Evolutionary conservation across 2,888 invertebrate genomes (phyloP), one percentile per base, ranked within the genome.

Genomic region (Rhamphomyia laevipes): DNA sequence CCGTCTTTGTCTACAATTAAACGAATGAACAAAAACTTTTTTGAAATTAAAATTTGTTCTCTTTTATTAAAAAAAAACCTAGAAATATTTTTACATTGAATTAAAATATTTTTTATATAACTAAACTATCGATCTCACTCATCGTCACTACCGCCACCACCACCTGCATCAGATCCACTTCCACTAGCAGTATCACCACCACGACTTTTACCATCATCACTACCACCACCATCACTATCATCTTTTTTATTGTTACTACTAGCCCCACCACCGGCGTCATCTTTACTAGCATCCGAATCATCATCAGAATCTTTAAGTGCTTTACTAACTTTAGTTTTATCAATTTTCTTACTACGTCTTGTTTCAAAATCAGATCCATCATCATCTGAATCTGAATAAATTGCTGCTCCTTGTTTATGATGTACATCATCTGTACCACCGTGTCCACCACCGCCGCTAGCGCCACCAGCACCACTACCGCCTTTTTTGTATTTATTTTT

Each of bases 401-500:
- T 93, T 10, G 81, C 78, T 1, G 80, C 79, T 11, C 48, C 51
- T 30, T 53, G 51, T 21, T 51, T 48, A 10, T 5, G 52, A 55
- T 35, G 37, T n/a, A 45, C 37, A 11, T 48, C 51, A 15, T 51
- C 42, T 5, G 45, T 38, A 2, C 31, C 48, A 1, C n/a, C n/a
- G 44, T 5, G 13, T n/a, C 51, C 18, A 1, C 33, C 46, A n/a
- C 43, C 17, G 37, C 33, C 12, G 33, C 59, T 46, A 60, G 60
- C n/a, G 21, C 44, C 21, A 13, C 38, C 27, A 9, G 2, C 9
- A 27, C 6, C 18, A 4, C 48, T 51, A 12, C 68, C 67, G 27
- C 81, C 81, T 66, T 80, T 78, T 61, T 93, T 95, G 71, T 90
- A 94, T 63, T 89, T 87, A 70, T 88, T 93, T 72, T 96, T 96